Base-by-base conservation (phyloP, 2,888 invertebrate species). In the Tetrapedia diversipes region DNA sequence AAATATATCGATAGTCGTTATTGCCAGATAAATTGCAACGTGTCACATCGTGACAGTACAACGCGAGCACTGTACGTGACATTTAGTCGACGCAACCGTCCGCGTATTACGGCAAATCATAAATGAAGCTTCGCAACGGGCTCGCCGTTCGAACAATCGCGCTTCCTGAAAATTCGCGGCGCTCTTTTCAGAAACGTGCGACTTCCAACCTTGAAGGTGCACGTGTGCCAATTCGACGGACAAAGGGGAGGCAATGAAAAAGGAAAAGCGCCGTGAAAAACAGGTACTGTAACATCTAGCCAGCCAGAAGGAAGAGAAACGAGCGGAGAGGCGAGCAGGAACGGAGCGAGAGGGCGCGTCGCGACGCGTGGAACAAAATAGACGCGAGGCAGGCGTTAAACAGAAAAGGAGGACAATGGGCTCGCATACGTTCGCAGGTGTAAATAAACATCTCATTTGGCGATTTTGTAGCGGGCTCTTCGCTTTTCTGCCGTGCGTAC, bases 401-500 rank as follows among this genome's bases (percentile, higher is more conserved):
- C 45, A 56, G 19, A 65, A 66, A 76, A 80, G 57, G 45, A 69
- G 57, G 75, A 74, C 80, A 80, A 86, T 78, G 69, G 81, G 81
- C 73, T 78, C 77, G 61, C 77, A 65, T 73, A 67, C 77, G 63
- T 60, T 78, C 73, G 61, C 74, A 63, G 66, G 68, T 75, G 75
- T 78, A 85, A 82, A 78, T 81, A 80, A 79, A 83, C 64, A 84
- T 73, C 64, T 77, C 79, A 63, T 77, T 81, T 75, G 77, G 67
- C 69, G 64, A 65, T 70, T 47, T 27, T 14, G 16, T 29, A 11
- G 27, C 24, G 10, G 11, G 19, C 45, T 22, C 32, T 37, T 22
- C 19, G 19, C 34, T n/a, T 22, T 22, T 29, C 7, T 10, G 19
- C 2, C 6, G n/a, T 10, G 14, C 29, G n/a, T 22, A 4, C 10